These are phyloP conservation scores for Zeugodacus cucurbitae DNA, from an alignment of 1,140 invertebrate genomes.

Conservation along the genomic window DNA sequence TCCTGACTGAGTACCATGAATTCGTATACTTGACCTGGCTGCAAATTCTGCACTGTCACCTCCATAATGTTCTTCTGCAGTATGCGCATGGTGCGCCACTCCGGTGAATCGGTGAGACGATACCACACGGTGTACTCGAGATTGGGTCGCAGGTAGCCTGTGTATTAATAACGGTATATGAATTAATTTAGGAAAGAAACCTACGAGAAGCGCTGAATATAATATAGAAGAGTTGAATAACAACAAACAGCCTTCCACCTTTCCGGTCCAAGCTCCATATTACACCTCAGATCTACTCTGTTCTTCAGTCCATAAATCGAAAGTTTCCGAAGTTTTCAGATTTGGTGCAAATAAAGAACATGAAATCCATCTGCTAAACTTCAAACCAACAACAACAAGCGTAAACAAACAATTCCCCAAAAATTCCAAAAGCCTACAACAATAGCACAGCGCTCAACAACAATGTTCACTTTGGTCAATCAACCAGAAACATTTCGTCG, in stretches of 20 bases:
- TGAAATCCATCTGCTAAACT: background rate
- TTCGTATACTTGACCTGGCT: constrained; percentile 84
- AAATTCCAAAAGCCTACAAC: background rate
- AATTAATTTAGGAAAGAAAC: background rate
- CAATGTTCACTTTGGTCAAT: background rate
- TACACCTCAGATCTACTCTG: too few species aligned
- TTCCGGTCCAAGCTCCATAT: too few species aligned
- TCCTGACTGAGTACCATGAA: constrained; percentile 92
- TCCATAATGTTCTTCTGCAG: constrained; percentile 77
- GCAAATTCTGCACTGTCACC: constrained; percentile 82
- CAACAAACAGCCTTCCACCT: too few species aligned
- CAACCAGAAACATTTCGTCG: constrained; percentile 6
- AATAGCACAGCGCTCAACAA: background rate
- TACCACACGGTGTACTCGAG: constrained; percentile 90
- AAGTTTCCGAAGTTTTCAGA: too few species aligned
- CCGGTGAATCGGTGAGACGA: constrained; percentile 74
- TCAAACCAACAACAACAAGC: background rate
- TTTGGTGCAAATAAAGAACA: background rate
- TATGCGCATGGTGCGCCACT: constrained; percentile 82
- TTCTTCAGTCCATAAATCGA: too few species aligned
- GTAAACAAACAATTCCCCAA: background rate
- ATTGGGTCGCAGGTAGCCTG: constrained; percentile 82
- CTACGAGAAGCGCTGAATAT: too few species aligned
- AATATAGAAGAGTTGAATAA: too few species aligned
- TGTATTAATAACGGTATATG: too few species aligned